Evolutionary conservation across 2,888 invertebrate species (phyloP).

Genomic region (Ochropleura plecta): DNA sequence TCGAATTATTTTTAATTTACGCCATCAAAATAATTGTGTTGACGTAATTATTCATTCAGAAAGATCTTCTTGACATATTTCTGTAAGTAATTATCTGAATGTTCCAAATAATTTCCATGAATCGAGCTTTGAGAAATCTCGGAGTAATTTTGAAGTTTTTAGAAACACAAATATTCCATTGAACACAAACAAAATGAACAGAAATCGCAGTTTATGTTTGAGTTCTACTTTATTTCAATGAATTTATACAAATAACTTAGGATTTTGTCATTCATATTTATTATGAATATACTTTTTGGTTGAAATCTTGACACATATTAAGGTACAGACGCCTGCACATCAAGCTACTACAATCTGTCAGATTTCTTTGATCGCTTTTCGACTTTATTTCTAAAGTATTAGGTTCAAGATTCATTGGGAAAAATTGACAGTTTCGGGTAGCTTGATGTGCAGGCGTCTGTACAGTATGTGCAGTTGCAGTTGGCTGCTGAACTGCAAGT

Average conservation of each 20-base stretch:
- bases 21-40: neutral
- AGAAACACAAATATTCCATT: conserved; percentile 33
- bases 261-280: neutral
- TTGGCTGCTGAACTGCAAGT: no score
- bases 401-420: no score
- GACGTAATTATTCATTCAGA: neutral
- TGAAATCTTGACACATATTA: no score
- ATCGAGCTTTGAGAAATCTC: conserved; percentile 5
- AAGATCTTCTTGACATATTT: conserved; percentile 15
- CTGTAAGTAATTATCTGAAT: conserved; percentile 13
- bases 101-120: conserved; percentile 14
- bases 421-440: no score
- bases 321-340: no score
- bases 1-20: neutral
- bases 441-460: no score
- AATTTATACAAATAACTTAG: neutral
- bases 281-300: no score
- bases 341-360: no score
- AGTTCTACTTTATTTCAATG: neutral
- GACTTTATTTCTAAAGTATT: no score
- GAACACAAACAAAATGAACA: conserved; percentile 3
- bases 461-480: no score
- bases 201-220: conserved; percentile 1
- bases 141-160: conserved; percentile 24
- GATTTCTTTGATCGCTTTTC: no score